phyloP scores from a whole-genome alignment of 2,113 vertebrate genomes.

The Camelus dromedarius region DNA sequence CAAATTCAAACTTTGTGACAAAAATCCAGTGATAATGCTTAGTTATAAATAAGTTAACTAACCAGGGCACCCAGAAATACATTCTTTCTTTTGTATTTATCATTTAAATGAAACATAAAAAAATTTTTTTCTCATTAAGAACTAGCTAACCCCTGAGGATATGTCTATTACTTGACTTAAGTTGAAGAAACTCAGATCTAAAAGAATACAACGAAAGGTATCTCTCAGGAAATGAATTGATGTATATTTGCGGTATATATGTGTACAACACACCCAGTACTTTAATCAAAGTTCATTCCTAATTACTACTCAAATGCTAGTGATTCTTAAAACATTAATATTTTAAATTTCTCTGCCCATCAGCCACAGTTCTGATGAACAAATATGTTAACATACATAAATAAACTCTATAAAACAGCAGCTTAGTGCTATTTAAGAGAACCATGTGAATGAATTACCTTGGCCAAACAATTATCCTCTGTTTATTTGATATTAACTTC shows the following conservation, averaged over 20 bases:
- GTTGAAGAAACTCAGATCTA: slow-evolving; percentile 41
- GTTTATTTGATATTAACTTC: slow-evolving; percentile 22
- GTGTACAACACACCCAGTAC: neutral
- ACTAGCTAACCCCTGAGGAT: neutral
- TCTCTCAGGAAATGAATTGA: slow-evolving; percentile 14
- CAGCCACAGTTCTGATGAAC: neutral
- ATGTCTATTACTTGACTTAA: neutral
- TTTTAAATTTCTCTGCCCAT: slow-evolving; percentile 20
- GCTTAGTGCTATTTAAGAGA: slow-evolving; percentile 20
- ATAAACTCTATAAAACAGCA: neutral
- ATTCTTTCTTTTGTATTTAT: slow-evolving; percentile 28
- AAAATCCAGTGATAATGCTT: neutral
- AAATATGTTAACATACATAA: slow-evolving; percentile 33
- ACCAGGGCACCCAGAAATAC: neutral
- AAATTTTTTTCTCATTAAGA: slow-evolving; percentile 15
- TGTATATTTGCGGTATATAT: neutral
- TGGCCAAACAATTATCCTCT: neutral
- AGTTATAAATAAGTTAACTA: neutral
- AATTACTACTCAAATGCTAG: slow-evolving; percentile 43
- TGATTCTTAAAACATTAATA: slow-evolving; percentile 12
- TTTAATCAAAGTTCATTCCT: slow-evolving; percentile 25
- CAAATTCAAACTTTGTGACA: neutral
- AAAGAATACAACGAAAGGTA: neutral
- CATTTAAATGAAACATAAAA: slow-evolving; percentile 21
- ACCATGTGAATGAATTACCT: neutral